A percentile compares a stretch with the other conserved stretches of the same genome.
phyloP scores from a whole-genome alignment of 2,113 vertebrate genomes.

The Caracal caracal region DNA sequence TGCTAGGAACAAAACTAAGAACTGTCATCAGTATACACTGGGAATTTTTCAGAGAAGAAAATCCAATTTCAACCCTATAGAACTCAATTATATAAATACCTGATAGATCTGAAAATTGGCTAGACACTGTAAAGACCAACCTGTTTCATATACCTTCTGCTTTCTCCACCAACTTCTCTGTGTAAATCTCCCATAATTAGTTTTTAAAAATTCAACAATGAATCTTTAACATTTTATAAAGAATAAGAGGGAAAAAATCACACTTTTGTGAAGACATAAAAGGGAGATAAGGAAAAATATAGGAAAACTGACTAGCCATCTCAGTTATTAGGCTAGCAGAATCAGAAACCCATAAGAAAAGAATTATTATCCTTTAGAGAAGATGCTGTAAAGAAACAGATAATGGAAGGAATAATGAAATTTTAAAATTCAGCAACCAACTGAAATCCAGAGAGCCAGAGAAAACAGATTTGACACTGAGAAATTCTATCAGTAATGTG shows the following conservation, averaged over 20 bases:
- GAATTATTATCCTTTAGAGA: background rate
- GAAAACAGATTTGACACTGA: background rate
- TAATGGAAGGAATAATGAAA: background rate
- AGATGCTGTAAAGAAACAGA: background rate
- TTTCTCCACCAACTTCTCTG: background rate
- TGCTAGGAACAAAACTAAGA: background rate
- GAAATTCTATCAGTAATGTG: background rate
- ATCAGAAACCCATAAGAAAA: background rate
- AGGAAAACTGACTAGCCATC: background rate
- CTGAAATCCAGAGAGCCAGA: background rate
- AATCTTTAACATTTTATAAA: background rate
- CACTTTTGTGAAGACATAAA: background rate
- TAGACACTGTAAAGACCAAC: background rate
- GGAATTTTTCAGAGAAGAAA: background rate
- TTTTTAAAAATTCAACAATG: background rate
- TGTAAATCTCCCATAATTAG: background rate
- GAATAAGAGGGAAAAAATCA: background rate
- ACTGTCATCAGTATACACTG: background rate
- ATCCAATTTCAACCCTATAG: background rate
- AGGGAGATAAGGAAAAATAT: background rate
- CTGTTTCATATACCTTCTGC: background rate
- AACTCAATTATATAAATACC: background rate
- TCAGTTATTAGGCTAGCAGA: background rate
- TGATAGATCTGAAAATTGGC: background rate
- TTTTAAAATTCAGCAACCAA: background rate